These are phyloP conservation scores for Heteractis magnifica DNA, from an alignment of 92 coral and sea anemone species.

Conservation along the genomic window DNA sequence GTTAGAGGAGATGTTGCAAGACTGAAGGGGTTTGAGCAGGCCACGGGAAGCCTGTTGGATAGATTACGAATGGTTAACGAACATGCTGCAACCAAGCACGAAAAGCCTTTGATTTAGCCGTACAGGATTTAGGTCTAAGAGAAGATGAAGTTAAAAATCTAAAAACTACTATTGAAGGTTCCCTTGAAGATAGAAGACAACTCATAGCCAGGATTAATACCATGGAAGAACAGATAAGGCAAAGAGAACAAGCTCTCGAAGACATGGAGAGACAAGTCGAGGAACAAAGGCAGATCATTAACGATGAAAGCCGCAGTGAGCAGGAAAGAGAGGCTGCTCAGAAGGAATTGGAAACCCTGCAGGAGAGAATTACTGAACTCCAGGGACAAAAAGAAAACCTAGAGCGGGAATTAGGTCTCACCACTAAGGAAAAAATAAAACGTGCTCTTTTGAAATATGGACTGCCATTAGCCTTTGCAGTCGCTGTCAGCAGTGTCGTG, in stretches of 20 bases:
- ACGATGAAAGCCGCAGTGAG: background rate
- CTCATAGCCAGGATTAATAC: background rate
- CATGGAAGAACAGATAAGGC: background rate
- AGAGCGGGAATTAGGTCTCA: too few relatives aligned
- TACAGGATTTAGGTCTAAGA: background rate
- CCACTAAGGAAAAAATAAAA: too few relatives aligned
- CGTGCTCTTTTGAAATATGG: background rate
- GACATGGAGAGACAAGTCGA: background rate
- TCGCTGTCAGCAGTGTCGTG: background rate
- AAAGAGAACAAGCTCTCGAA: background rate
- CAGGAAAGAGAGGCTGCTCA: background rate
- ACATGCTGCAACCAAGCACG: background rate
- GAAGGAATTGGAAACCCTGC: background rate
- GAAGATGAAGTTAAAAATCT: background rate
- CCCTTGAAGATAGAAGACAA: background rate
- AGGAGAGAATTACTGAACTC: background rate
- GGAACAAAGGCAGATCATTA: background rate
- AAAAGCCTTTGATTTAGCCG: background rate
- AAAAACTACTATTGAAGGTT: background rate
- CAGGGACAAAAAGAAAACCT: too few relatives aligned
- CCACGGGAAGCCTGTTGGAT: background rate
- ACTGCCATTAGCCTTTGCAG: background rate
- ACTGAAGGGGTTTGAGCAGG: background rate
- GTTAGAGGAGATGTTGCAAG: background rate
- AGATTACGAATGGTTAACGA: background rate